Percentiles rank a stretch among this genome's conserved stretches.
Evolutionary conservation across 1,140 invertebrate genomes (phyloP).

Genomic region (Apis cerana): DNA sequence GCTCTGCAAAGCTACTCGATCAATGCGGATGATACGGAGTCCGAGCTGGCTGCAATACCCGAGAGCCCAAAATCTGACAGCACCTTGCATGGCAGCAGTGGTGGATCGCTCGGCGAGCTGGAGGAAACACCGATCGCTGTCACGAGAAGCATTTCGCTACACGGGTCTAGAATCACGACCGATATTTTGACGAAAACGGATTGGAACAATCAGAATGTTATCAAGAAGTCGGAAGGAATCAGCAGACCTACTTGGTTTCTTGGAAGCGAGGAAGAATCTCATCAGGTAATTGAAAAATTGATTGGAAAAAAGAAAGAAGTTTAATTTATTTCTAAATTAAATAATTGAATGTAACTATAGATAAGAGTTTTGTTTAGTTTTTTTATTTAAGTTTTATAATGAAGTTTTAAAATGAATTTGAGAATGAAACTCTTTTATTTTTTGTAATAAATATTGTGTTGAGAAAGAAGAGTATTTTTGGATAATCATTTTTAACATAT

Average conservation of each 20-base stretch:
- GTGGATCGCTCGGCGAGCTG: conserved; percentile 81
- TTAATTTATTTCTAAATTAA: too few species aligned
- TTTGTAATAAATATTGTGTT: too few species aligned
- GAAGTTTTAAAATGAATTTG: too few species aligned
- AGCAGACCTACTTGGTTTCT: conserved; percentile 84
- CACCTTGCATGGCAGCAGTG: conserved; percentile 88
- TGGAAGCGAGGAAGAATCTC: conserved; percentile 82
- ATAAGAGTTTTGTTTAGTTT: too few species aligned
- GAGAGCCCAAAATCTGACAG: conserved; percentile 93
- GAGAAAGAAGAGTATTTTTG: too few species aligned
- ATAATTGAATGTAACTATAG: too few species aligned
- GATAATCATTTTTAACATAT: too few species aligned
- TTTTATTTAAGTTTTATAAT: too few species aligned
- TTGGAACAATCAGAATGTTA: conserved; percentile 7
- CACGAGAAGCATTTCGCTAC: conserved; percentile 79
- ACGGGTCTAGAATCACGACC: conserved; percentile 67
- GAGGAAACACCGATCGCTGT: conserved; percentile 73
- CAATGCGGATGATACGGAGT: conserved; percentile 92
- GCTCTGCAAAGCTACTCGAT: conserved; percentile 84
- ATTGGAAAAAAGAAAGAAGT: too few species aligned
- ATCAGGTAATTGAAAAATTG: conserved; percentile 37
- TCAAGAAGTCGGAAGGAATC: conserved; percentile 48
- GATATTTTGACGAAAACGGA: conserved; percentile 58
- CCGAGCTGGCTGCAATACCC: conserved; percentile 92
- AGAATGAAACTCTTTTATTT: too few species aligned